Evolutionary conservation across 2,113 vertebrate genomes (phyloP).

Genomic region (Psammodynastes pulverulentus): DNA sequence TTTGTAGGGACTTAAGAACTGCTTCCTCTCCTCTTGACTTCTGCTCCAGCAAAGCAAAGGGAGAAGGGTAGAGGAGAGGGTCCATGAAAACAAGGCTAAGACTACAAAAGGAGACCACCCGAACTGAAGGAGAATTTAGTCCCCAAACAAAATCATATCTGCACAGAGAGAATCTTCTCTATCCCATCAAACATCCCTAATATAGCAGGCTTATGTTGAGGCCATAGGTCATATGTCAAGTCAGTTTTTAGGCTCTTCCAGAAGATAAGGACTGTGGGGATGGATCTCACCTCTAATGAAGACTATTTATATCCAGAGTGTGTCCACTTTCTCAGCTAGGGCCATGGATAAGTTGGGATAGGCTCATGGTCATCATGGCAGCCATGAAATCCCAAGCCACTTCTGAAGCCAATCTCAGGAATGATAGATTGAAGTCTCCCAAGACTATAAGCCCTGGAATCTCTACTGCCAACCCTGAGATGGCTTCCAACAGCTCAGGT

Average conservation of each 20-base stretch:
- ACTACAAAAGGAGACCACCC: not conserved
- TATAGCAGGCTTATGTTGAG: not conserved
- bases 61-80: not conserved
- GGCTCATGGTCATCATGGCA: not conserved
- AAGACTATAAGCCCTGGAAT: not conserved
- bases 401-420: not conserved
- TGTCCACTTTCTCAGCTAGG: not conserved
- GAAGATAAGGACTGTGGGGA: not conserved
- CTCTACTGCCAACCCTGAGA: not conserved
- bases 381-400: no score
- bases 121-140: not conserved
- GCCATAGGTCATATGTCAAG: not conserved
- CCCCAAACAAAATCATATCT: not conserved
- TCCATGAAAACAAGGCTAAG: not conserved
- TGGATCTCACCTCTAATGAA: not conserved
- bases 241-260: not conserved
- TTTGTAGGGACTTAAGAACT: slow-evolving; percentile 65
- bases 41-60: not conserved
- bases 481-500: not conserved
- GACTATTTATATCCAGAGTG: not conserved
- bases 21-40: slow-evolving; percentile 14
- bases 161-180: not conserved
- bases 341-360: not conserved
- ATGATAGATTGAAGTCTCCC: no score
- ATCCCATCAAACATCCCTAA: not conserved